Evolutionary conservation across 2,113 vertebrate species (phyloP).

Genomic region (Rallus limicola): DNA sequence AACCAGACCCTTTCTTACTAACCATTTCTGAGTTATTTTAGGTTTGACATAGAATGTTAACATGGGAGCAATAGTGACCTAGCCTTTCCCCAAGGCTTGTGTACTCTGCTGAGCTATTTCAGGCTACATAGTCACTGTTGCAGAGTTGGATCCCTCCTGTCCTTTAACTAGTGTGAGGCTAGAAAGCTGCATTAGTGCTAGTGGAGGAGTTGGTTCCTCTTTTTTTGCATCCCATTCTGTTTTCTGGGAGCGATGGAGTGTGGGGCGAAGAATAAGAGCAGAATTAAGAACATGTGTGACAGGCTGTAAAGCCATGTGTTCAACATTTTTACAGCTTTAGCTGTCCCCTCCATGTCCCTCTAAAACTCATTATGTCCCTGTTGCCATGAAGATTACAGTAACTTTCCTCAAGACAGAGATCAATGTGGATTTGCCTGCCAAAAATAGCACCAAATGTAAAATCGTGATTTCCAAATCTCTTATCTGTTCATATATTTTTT

Average conservation of each 20-base stretch:
- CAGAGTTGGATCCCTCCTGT: not conserved
- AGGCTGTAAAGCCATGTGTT: not conserved
- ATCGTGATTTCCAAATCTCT: not conserved
- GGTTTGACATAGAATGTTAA: not conserved
- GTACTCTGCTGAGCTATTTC: not conserved
- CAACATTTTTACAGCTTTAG: constrained; percentile 17
- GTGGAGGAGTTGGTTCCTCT: not conserved
- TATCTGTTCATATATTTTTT: not conserved
- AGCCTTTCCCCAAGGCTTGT: not conserved
- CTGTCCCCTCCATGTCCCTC: not conserved
- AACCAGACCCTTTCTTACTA: not conserved
- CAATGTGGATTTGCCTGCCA: not conserved
- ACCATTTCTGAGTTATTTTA: not conserved
- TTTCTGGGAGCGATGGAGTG: not conserved
- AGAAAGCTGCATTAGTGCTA: not conserved
- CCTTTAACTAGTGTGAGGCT: not conserved
- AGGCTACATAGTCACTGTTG: accelerated
- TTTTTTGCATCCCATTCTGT: not conserved
- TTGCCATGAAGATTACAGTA: not conserved
- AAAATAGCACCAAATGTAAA: constrained; percentile 6
- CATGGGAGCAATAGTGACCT: not conserved
- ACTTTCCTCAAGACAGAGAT: not conserved
- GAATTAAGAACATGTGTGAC: not conserved
- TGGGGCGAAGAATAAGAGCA: not conserved
- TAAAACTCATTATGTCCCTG: not conserved